Conservation (phyloP, 2,113 vertebrate genomes). For the Cranoglanis bouderius region DNA sequence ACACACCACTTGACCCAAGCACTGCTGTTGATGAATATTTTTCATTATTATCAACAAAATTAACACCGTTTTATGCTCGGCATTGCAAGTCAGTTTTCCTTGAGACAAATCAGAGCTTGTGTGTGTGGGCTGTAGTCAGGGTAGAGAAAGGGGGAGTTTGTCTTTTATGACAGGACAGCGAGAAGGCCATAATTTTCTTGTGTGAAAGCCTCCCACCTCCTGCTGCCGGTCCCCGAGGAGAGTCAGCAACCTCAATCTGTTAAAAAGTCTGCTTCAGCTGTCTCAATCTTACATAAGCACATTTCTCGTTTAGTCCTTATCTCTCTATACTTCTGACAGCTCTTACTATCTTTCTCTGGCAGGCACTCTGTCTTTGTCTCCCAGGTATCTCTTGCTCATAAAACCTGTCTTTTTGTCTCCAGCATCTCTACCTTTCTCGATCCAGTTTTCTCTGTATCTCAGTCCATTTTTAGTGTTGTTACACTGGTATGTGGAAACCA, state of each 20-base stretch:
- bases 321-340: neutral
- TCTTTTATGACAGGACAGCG: neutral
- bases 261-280: conserved; percentile 56
- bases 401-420: neutral
- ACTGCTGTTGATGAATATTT: neutral
- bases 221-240: conserved; percentile 67
- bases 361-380: neutral
- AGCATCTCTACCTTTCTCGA: neutral
- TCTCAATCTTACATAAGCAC: conserved; percentile 41
- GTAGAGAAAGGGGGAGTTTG: neutral
- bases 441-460: too few species aligned
- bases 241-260: conserved; percentile 75
- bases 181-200: conserved; percentile 44
- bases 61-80: neutral
- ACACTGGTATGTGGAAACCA: neutral
- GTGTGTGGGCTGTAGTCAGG: conserved; percentile 25
- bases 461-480: neutral
- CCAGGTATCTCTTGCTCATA: neutral
- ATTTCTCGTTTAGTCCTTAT: neutral
- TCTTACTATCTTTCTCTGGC: neutral
- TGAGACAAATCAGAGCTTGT: conserved; percentile 21
- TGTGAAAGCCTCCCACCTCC: conserved; percentile 63
- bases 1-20: neutral
- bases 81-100: neutral
- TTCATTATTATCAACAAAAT: neutral